Base-by-base conservation (phyloP, 2,888 invertebrate species). In the Micoletzkya japonica region DNA sequence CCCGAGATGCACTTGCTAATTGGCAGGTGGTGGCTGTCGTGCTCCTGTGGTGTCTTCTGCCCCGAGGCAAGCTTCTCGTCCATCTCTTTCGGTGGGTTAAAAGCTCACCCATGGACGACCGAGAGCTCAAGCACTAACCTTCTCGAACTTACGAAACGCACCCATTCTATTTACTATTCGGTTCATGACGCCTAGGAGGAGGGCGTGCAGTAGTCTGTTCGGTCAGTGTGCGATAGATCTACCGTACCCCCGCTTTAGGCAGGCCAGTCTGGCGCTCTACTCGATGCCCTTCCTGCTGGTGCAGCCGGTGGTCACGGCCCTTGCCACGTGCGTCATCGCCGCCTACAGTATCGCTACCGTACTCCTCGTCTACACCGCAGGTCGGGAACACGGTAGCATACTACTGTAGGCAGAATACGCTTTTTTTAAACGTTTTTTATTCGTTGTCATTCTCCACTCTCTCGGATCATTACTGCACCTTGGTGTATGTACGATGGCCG, bases 261-360 rank as follows among this genome's bases (percentile, higher is more conserved):
- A 69, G 32, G 58, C 69, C 6, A 44, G 58, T 26, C 49, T 32
- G 26, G 58, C 58, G 4, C 34, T 69, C 34, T 24, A 49, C 49
- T 44, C 69, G 14, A 69, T 69, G 69, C 69, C 69, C 24, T 58
- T 32, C 44, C 69, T 69, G 17, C 58, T 69, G 26, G 7, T 69
- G 2, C 69, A 69, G 24, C 69, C 69, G 0, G 20, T 69, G 1
- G 20, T 34, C 39, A 69, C 69, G n/a, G 39, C 59, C 2, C 2
- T 34, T 4, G 30, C 32, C 4, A 52, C 60, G 10, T 36, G 59
- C 10, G 2, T 52, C 2, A 32, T 69, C 20, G 52, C 32, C 17
- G 59, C 7, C 6, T 69, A 69, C n/a, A 50, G 44, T 6, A 32
- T 28, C 26, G 32, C 44, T 10, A 58, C 34, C 39, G 68, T 58